phyloP scores from a whole-genome alignment of 2,888 invertebrate species.

The Heliconius cydno region DNA sequence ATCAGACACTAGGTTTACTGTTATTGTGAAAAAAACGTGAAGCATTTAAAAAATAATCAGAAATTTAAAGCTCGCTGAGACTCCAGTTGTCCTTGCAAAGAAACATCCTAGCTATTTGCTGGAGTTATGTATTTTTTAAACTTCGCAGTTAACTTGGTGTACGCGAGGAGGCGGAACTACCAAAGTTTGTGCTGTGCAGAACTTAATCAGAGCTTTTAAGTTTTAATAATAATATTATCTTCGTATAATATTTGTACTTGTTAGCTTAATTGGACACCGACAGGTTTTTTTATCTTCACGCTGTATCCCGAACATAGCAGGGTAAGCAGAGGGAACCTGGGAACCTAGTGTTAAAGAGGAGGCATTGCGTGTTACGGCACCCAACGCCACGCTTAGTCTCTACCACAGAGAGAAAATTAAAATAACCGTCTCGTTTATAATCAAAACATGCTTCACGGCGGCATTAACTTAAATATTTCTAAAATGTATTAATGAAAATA shows the following conservation, averaged over 20 bases:
- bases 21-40: too few species aligned
- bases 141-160: conserved; percentile 24
- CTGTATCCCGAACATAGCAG: neutral
- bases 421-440: too few species aligned
- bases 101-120: conserved; percentile 15
- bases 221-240: conserved; percentile 14
- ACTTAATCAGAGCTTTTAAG: conserved; percentile 31
- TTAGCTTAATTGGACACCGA: neutral
- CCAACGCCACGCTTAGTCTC: too few species aligned
- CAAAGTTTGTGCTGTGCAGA: conserved; percentile 17
- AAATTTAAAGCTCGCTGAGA: neutral
- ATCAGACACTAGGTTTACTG: too few species aligned
- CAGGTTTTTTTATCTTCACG: neutral
- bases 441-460: too few species aligned
- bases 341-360: too few species aligned
- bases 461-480: too few species aligned
- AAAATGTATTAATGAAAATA: too few species aligned
- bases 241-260: neutral
- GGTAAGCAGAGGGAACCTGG: too few species aligned
- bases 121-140: conserved; percentile 30
- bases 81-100: neutral
- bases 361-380: too few species aligned
- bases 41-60: neutral
- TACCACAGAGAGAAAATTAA: too few species aligned
- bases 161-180: conserved; percentile 23